These are phyloP conservation scores for Empis stercorea DNA, from an alignment of 2,888 invertebrate genomes.

Conservation along the genomic window DNA sequence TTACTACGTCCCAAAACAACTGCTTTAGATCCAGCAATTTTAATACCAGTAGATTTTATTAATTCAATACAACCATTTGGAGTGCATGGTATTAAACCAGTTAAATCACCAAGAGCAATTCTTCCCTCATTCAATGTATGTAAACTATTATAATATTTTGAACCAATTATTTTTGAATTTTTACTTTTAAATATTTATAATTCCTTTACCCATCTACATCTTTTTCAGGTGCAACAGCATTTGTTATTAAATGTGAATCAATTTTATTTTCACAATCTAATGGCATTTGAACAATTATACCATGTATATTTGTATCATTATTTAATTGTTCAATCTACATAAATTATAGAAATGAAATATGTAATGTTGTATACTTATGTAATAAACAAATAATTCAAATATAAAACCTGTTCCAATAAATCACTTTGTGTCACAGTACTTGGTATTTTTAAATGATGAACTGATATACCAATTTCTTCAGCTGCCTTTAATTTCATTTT, in stretches of 20 bases:
- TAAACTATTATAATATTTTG: conserved; percentile 46
- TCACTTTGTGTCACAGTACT: conserved; percentile 67
- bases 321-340: conserved; percentile 47
- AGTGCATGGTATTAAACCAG: conserved; percentile 90
- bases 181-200: neutral
- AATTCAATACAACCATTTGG: conserved; percentile 85
- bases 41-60: conserved; percentile 56
- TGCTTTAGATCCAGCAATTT: conserved; percentile 69
- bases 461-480: conserved; percentile 74
- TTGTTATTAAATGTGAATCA: conserved; percentile 75
- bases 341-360: conserved; percentile 1
- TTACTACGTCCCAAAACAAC: conserved; percentile 95
- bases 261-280: conserved; percentile 72
- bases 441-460: conserved; percentile 68
- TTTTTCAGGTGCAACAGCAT: conserved; percentile 76
- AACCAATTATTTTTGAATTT: no score
- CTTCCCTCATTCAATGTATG: conserved; percentile 90
- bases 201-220: conserved; percentile 96
- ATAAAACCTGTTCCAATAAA: conserved; percentile 27
- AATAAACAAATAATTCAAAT: no score
- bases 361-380: no score
- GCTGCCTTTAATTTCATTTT: conserved; percentile 91
- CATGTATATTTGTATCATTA: conserved; percentile 71
- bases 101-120: conserved; percentile 76
- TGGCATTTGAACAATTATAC: conserved; percentile 95